A percentile compares a stretch with the other conserved stretches of the same genome.
Evolutionary conservation across 2,888 invertebrate genomes (phyloP).

Genomic region (Blera fallax): DNA sequence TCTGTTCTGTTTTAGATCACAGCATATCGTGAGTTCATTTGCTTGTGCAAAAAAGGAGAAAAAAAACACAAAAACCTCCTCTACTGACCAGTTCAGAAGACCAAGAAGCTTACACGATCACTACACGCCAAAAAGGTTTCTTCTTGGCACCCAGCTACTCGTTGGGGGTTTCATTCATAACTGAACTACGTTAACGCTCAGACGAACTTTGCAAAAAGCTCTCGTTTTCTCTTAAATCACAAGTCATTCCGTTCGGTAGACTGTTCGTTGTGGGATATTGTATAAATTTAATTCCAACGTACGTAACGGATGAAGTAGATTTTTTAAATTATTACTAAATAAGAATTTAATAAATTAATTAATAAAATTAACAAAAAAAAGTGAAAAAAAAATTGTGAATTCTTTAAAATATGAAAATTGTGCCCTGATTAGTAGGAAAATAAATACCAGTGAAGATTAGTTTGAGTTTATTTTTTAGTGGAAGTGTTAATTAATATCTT

Average conservation of each 20-base stretch:
- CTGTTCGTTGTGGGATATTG: constrained; percentile 35
- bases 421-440: constrained; percentile 12
- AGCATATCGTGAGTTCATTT: constrained; percentile 29
- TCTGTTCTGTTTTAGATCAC: not conserved
- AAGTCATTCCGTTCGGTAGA: constrained; percentile 66
- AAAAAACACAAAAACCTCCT: constrained; percentile 7
- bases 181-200: constrained; percentile 80
- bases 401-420: constrained; percentile 26
- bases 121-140: constrained; percentile 54
- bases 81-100: constrained; percentile 18
- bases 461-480: constrained; percentile 34
- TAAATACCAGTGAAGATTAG: not conserved
- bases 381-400: constrained; percentile 6
- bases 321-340: constrained; percentile 34
- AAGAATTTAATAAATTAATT: constrained; percentile 5
- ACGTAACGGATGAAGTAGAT: constrained; percentile 70
- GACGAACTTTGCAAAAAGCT: constrained; percentile 77
- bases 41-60: constrained; percentile 11
- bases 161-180: constrained; percentile 80
- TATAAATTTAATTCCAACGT: constrained; percentile 15
- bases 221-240: constrained; percentile 67
- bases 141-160: constrained; percentile 75
- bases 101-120: constrained; percentile 51
- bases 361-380: not conserved
- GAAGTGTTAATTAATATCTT: constrained; percentile 43